Percentiles rank a stretch among this genome's conserved stretches.
phyloP scores from a whole-genome alignment of 2,797 vertebrate species.

The Avahi laniger region DNA sequence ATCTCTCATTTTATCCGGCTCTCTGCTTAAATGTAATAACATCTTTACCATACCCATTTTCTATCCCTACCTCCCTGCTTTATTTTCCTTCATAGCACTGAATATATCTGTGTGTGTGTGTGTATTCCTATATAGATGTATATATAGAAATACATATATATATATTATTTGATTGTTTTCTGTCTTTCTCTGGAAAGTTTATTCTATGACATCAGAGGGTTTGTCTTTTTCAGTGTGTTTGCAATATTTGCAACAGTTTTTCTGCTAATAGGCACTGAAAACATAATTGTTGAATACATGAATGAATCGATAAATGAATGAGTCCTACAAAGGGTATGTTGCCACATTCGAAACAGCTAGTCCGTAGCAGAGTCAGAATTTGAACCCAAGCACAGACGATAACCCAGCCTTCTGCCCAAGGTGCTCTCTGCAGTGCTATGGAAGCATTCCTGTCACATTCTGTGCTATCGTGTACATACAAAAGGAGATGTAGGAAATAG shows the following conservation, averaged over 20 bases:
- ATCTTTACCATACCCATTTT: neutral
- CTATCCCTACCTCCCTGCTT: neutral
- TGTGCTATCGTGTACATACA: slow-evolving; percentile 52
- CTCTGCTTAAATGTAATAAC: neutral
- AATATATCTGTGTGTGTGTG: neutral
- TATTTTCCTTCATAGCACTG: neutral
- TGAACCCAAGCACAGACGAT: neutral
- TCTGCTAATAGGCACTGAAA: neutral
- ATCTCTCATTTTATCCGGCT: neutral
- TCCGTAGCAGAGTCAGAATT: neutral
- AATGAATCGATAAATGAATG: neutral
- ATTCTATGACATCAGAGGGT: neutral
- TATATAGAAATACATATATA: neutral
- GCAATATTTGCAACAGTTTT: neutral
- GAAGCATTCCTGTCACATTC: slow-evolving; percentile 72
- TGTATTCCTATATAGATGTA: neutral
- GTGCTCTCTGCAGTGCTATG: slow-evolving; percentile 44
- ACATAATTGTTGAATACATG: neutral
- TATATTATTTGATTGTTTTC: neutral
- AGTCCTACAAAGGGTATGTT: neutral
- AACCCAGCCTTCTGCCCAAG: slow-evolving; percentile 20
- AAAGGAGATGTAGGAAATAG: slow-evolving; percentile 80
- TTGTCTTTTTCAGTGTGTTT: neutral
- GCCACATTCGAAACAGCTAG: neutral
- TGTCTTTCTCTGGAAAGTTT: neutral